These are phyloP conservation scores for Xanthorhoe designata DNA, from an alignment of 2,888 invertebrate genomes.

Conservation along the genomic window DNA sequence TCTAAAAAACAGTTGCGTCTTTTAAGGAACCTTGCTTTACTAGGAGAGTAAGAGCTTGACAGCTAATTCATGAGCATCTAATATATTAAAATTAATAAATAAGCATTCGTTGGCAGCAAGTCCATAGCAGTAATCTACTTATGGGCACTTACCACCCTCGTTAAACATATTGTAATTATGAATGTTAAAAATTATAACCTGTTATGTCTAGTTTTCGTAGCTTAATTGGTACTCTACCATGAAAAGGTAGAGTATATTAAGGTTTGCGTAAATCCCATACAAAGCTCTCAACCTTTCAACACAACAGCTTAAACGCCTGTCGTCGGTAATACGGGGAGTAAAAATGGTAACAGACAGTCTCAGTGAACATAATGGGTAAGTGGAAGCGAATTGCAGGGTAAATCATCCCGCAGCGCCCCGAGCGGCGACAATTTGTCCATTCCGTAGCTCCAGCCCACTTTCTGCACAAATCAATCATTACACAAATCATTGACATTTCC, in stretches of 20 bases:
- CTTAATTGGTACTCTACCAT: too few relatives aligned
- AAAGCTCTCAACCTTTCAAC: constrained; percentile 5
- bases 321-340: constrained; percentile 9
- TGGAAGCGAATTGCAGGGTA: constrained; percentile 53
- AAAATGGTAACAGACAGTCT: constrained; percentile 34
- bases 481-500: constrained; percentile 65
- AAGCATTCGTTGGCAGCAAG: too few relatives aligned
- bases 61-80: too few relatives aligned
- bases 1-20: too few relatives aligned
- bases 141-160: too few relatives aligned
- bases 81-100: too few relatives aligned
- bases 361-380: constrained; percentile 39
- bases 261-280: not conserved
- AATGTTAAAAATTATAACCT: too few relatives aligned
- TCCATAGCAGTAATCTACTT: too few relatives aligned
- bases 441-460: constrained; percentile 36
- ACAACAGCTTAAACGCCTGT: constrained; percentile 4
- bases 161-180: too few relatives aligned
- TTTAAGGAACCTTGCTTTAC: too few relatives aligned
- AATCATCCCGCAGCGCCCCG: constrained; percentile 51
- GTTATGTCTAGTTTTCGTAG: too few relatives aligned
- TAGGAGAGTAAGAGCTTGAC: too few relatives aligned
- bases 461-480: constrained; percentile 55
- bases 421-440: constrained; percentile 53
- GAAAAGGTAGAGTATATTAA: not conserved